Evolutionary conservation across 1,140 invertebrate species (phyloP).

Genomic region (Nymphalis io): DNA sequence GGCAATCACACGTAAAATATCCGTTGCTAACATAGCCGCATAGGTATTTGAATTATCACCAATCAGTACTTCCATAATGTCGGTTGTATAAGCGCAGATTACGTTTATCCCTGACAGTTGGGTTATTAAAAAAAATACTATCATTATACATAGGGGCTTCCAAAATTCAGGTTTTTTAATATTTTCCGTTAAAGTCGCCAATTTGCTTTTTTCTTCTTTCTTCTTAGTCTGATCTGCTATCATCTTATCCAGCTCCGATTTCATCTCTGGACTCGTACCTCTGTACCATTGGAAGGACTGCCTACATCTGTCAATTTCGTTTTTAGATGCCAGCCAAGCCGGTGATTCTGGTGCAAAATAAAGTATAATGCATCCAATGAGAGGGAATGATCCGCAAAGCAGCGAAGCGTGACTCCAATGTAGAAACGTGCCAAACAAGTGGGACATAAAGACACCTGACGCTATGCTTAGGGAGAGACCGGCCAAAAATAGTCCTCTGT

Average conservation of each 20-base stretch:
- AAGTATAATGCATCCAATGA: slow-evolving; percentile 76
- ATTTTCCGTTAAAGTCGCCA: slow-evolving; percentile 56
- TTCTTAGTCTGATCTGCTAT: slow-evolving; percentile 66
- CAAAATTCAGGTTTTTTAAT: slow-evolving; percentile 80
- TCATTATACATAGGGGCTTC: slow-evolving; percentile 83
- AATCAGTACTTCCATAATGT: slow-evolving; percentile 81
- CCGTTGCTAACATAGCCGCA: slow-evolving; percentile 84
- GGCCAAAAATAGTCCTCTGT: slow-evolving; percentile 82
- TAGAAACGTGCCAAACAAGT: slow-evolving; percentile 83
- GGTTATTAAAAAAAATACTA: slow-evolving; percentile 82
- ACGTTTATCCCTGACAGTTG: slow-evolving; percentile 86
- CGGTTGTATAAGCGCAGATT: slow-evolving; percentile 87
- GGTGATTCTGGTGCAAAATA: slow-evolving; percentile 87
- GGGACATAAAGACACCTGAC: slow-evolving; percentile 81
- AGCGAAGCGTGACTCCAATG: slow-evolving; percentile 82
- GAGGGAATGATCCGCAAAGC: slow-evolving; percentile 79
- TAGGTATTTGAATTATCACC: slow-evolving; percentile 79
- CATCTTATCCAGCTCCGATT: slow-evolving; percentile 78
- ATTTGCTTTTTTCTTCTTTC: slow-evolving; percentile 56
- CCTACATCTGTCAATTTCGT: slow-evolving; percentile 77
- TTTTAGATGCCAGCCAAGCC: slow-evolving; percentile 83
- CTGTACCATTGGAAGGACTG: slow-evolving; percentile 80
- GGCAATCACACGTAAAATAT: slow-evolving; percentile 84
- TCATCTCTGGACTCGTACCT: slow-evolving; percentile 71
- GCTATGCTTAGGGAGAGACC: slow-evolving; percentile 81